These are phyloP conservation scores for Xyliphius kryptos DNA, from an alignment of 2,113 vertebrate species.

Conservation along the genomic window DNA sequence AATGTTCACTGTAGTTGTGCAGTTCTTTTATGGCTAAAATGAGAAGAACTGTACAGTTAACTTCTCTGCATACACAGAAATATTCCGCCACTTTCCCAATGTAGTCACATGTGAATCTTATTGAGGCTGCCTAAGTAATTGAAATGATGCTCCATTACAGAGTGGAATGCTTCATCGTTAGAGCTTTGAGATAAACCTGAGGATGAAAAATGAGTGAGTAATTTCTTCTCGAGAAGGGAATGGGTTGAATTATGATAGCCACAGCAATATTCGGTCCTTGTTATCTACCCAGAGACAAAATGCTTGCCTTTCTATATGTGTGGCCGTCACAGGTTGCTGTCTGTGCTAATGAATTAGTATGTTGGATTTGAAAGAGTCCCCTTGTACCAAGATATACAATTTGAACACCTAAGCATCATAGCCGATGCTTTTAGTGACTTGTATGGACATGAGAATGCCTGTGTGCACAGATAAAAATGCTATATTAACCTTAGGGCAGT, in stretches of 20 bases:
- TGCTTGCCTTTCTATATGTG: neutral
- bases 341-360: too few species aligned
- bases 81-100: neutral
- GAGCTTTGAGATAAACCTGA: constrained; percentile 7
- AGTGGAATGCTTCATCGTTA: constrained; percentile 31
- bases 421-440: too few species aligned
- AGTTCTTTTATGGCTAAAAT: too few species aligned
- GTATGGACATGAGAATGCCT: too few species aligned
- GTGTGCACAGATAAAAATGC: too few species aligned
- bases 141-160: constrained; percentile 31
- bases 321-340: too few species aligned
- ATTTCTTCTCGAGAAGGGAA: constrained; percentile 16
- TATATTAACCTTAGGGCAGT: too few species aligned
- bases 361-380: too few species aligned
- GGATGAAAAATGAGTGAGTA: constrained; percentile 27
- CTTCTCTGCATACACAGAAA: constrained; percentile 2
- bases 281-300: constrained; percentile 7
- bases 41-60: too few species aligned
- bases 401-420: too few species aligned
- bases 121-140: constrained; percentile 29
- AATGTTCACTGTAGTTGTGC: neutral
- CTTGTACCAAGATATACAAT: too few species aligned
- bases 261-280: neutral
- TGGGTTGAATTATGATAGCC: constrained; percentile 22
- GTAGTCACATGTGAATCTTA: constrained; percentile 5